phyloP scores from a whole-genome alignment of 2,113 vertebrate genomes.

The Ariopsis seemanni region DNA sequence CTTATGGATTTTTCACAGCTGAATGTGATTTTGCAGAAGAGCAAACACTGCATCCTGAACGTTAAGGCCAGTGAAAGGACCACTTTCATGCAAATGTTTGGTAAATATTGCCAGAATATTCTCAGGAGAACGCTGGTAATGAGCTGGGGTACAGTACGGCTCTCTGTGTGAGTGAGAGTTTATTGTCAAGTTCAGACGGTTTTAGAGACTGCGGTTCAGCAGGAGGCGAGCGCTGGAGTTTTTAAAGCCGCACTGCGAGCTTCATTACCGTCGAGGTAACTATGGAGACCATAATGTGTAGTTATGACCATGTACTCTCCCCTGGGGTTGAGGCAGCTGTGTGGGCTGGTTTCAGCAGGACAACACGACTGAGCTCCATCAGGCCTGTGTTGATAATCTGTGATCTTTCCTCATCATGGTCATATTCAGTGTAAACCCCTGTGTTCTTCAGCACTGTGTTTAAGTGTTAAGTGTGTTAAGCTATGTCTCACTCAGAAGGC shows the following conservation, averaged over 20 bases:
- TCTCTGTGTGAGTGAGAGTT: background rate
- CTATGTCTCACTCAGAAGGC: background rate
- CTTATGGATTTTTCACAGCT: background rate
- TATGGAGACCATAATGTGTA: conserved; percentile 33
- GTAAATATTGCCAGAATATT: background rate
- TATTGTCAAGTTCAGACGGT: background rate
- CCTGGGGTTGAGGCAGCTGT: background rate
- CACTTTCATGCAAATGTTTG: background rate
- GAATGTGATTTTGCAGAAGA: background rate
- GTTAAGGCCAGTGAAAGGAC: background rate
- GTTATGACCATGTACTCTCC: background rate
- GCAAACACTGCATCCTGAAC: background rate
- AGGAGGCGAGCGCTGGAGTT: background rate
- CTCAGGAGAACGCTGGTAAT: background rate
- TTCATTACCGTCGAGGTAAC: conserved; percentile 14
- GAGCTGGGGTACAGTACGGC: background rate
- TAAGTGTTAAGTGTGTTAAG: background rate
- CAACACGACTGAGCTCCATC: background rate
- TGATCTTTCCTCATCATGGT: background rate
- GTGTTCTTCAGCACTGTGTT: background rate
- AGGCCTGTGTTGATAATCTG: background rate
- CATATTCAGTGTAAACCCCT: background rate
- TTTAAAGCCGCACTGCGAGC: background rate
- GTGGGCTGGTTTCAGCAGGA: conserved; percentile 7
- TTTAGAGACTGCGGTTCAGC: background rate